phyloP scores from a whole-genome alignment of 2,113 vertebrate genomes.

The Syngnathus floridae region DNA sequence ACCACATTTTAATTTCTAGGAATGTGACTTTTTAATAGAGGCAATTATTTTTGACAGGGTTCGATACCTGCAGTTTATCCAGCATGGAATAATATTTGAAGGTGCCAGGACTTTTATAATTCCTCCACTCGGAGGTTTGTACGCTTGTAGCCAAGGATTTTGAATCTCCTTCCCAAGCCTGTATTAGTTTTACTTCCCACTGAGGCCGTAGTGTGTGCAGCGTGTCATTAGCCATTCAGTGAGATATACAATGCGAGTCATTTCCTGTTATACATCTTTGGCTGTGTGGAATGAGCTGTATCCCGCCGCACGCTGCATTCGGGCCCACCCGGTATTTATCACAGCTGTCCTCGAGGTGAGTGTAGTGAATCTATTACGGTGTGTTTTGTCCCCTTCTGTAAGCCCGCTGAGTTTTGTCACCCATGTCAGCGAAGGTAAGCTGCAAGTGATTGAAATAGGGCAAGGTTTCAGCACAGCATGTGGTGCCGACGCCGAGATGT shows the following conservation, averaged over 20 bases:
- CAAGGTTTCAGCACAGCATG: constrained; percentile 11
- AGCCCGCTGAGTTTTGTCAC: constrained; percentile 27
- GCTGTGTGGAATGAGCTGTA: constrained; percentile 22
- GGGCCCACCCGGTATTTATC: constrained; percentile 23
- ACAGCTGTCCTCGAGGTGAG: constrained; percentile 8
- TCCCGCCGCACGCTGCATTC: constrained; percentile 12
- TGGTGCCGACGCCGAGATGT: constrained; percentile 15
- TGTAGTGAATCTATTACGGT: constrained; percentile 26
- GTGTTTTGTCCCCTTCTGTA: constrained; percentile 24
- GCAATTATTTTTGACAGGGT: background rate
- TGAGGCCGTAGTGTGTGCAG: background rate
- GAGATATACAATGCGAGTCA: constrained; percentile 27
- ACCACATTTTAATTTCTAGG: too few species aligned
- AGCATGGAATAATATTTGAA: background rate
- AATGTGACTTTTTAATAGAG: too few species aligned
- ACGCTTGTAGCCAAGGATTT: background rate
- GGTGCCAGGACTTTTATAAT: background rate
- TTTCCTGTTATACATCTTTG: constrained; percentile 24
- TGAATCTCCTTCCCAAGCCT: constrained; percentile 9
- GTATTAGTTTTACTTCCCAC: constrained; percentile 7
- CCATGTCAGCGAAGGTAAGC: constrained; percentile 21
- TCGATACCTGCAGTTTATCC: too few species aligned
- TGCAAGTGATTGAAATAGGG: constrained; percentile 23
- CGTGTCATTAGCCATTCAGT: constrained; percentile 21
- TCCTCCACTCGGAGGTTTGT: background rate